Base-by-base conservation (phyloP, 2,113 vertebrate genomes). In the Raja brachyura region DNA sequence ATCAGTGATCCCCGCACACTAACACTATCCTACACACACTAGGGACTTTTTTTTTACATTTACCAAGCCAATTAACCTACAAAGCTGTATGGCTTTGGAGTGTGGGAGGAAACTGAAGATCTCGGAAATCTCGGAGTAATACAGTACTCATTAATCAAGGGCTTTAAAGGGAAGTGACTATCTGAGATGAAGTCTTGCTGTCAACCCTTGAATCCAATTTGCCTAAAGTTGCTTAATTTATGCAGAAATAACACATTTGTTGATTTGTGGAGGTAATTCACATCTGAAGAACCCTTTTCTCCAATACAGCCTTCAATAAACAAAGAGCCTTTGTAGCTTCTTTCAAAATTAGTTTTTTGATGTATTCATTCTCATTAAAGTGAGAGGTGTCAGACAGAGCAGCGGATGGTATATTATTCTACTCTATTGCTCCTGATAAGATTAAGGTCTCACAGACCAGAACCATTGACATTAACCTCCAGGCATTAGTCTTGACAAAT, bases 311-410 rank as follows among this genome's bases (percentile, higher is more conserved):
- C 31, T 14, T 31, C 59, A 88, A 88, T 66, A 66, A 88, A 63
- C 59, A 63, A 56, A 83, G 25, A 4, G 59, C 18, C 63, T 88
- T 31, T 63, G 83, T 88, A 28, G 61, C 28, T 88, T 63, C 83
- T 66, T 63, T 88, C 83, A 88, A 88, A 88, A 88, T 88, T 88
- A 63, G 59, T 31, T 88, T 88, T 88, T 63, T 63, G 83, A 14
- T 88, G 83, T 13, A 66, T 61, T 63, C 25, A 18, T 63, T 59
- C 83, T 88, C 59, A 88, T 88, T 31, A 88, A 63, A 88, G n/a
- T 63, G 83, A 88, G 59, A n/a, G 83, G 39, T 88, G 59, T 48
- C 39, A 48, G 39, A 31, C 56, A 86, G 83, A 13, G 5, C 59
- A 16, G 59, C n/a, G 59, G n/a, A 88, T 4, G 13, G 59, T n/a